These are phyloP conservation scores for Progne subis DNA, from an alignment of 2,113 vertebrate species.

Conservation along the genomic window DNA sequence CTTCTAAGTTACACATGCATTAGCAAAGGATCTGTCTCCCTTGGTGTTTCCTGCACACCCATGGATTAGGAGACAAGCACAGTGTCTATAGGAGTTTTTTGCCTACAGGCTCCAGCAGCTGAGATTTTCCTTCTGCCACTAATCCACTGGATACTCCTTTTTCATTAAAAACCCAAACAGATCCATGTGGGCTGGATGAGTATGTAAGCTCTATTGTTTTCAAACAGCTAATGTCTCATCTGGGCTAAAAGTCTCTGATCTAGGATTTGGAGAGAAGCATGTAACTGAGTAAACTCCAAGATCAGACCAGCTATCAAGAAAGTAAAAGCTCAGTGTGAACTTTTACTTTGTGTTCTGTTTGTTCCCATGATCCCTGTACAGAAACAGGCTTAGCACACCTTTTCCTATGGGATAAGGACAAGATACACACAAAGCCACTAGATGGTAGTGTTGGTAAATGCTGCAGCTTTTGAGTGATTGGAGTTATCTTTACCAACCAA, in stretches of 20 bases:
- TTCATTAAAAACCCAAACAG: slow-evolving; percentile 60
- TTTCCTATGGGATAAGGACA: not conserved
- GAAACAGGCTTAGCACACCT: slow-evolving; percentile 11
- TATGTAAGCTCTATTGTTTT: slow-evolving; percentile 6
- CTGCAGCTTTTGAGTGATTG: not conserved
- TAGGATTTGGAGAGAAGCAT: not conserved
- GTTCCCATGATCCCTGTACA: not conserved
- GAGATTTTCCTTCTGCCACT: slow-evolving; percentile 4
- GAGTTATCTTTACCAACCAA: not conserved
- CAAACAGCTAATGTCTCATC: not conserved
- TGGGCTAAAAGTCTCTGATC: slow-evolving; percentile 29
- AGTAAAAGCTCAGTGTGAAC: not conserved
- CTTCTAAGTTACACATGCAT: slow-evolving; percentile 48
- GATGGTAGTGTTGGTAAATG: slow-evolving; percentile 56
- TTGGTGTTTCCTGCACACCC: slow-evolving; percentile 53
- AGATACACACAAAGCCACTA: slow-evolving; percentile 6
- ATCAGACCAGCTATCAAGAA: not conserved
- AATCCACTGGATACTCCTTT: slow-evolving; percentile 46
- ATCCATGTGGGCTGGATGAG: slow-evolving; percentile 2
- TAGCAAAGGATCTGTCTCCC: slow-evolving; percentile 41
- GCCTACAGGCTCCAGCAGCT: slow-evolving; percentile 39
- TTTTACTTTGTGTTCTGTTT: not conserved
- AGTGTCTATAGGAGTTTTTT: not conserved
- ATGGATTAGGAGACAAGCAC: slow-evolving; percentile 44
- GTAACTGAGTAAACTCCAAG: not conserved